Conservation (phyloP, 2,888 invertebrate species). For the Monoplex corrugatus region DNA sequence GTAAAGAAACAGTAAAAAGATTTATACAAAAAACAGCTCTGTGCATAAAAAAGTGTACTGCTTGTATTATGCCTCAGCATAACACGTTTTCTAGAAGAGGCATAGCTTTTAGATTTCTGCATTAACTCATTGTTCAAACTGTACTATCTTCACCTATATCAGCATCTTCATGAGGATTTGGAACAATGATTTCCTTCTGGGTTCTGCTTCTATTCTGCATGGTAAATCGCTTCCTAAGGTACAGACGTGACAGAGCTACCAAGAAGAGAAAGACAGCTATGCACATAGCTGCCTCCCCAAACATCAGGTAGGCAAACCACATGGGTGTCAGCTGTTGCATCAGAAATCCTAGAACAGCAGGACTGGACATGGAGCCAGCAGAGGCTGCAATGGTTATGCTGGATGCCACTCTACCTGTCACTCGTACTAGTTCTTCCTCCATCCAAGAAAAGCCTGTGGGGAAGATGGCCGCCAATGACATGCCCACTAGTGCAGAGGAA, state of each 20-base stretch:
- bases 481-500: constrained; percentile 71
- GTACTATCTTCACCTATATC: neutral
- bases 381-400: constrained; percentile 30
- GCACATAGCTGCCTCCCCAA: neutral
- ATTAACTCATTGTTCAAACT: no score
- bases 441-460: constrained; percentile 48
- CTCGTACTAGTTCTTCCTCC: constrained; percentile 41
- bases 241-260: neutral
- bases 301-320: constrained; percentile 24
- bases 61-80: no score
- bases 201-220: neutral
- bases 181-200: neutral
- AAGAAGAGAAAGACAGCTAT: constrained; percentile 1
- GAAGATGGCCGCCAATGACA: constrained; percentile 74
- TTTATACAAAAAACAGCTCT: no score
- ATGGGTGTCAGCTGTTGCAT: constrained; percentile 12
- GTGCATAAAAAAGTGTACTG: no score
- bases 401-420: constrained; percentile 39
- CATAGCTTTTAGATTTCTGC: no score
- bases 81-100: no score
- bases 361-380: no score
- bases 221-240: neutral
- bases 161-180: neutral
- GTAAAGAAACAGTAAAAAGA: no score
- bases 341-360: neutral